A percentile compares a stretch with the other conserved stretches of the same genome.
Conservation (phyloP, 1,140 invertebrate species). For the Pogonomyrmex californicus region DNA sequence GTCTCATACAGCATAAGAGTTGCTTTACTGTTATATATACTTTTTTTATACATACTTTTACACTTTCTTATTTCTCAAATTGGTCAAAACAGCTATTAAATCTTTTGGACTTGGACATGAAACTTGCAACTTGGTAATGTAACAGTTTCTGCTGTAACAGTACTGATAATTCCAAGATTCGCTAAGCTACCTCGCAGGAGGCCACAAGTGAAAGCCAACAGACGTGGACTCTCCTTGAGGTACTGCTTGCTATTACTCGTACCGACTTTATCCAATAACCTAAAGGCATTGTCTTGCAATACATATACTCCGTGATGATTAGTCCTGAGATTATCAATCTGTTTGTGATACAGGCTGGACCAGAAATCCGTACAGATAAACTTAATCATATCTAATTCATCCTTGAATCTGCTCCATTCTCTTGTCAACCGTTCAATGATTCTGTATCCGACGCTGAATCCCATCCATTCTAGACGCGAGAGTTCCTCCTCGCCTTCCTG, state of each 20-base stretch:
- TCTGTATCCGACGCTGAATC: conserved; percentile 96
- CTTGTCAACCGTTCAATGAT: conserved; percentile 97
- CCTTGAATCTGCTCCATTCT: conserved; percentile 97
- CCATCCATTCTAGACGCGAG: conserved; percentile 96
- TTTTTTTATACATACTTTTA: not conserved
- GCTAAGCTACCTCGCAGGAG: conserved; percentile 97
- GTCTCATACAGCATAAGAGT: not conserved
- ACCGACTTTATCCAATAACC: conserved; percentile 94
- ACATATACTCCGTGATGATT: conserved; percentile 99
- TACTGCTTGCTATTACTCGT: conserved; percentile 95
- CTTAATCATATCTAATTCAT: conserved; percentile 99
- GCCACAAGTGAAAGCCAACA: conserved; percentile 98
- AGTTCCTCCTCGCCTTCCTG: conserved; percentile 91
- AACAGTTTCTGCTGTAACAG: conserved; percentile 97
- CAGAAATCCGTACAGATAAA: conserved; percentile 99
- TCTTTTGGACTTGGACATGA: conserved; percentile 94
- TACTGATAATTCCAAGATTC: conserved; percentile 97
- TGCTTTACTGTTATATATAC: not conserved
- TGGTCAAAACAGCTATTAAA: conserved; percentile 74
- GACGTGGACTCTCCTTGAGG: conserved; percentile 95
- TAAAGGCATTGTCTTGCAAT: conserved; percentile 98
- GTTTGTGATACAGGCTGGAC: conserved; percentile 98
- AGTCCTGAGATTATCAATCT: conserved; percentile 99
- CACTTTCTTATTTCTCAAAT: conserved; percentile 1
- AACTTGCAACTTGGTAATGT: conserved; percentile 98